phyloP scores from a whole-genome alignment of 2,888 invertebrate species.

The Chrysopilus asiliformis region DNA sequence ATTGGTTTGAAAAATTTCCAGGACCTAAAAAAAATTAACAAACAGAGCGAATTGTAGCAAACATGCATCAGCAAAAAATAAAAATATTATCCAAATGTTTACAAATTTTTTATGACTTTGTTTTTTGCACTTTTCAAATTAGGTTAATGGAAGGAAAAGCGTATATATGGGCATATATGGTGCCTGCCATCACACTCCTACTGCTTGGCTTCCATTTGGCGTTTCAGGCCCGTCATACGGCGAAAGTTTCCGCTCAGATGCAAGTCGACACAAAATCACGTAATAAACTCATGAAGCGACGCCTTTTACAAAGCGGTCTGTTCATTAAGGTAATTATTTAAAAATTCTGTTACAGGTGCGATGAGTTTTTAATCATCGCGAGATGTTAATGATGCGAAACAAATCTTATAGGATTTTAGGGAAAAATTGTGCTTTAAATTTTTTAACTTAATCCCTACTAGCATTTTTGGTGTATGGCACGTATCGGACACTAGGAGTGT shows the following conservation, averaged over 20 bases:
- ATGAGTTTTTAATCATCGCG: too few species aligned
- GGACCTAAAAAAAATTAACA: neutral
- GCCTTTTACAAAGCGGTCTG: slow-evolving; percentile 44
- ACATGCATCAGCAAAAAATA: too few species aligned
- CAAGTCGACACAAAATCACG: slow-evolving; percentile 44
- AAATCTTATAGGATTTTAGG: too few species aligned
- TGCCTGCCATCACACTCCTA: slow-evolving; percentile 38
- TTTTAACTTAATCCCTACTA: too few species aligned
- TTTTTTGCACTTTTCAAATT: too few species aligned
- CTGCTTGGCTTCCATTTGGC: slow-evolving; percentile 34
- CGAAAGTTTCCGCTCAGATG: slow-evolving; percentile 45
- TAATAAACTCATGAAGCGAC: slow-evolving; percentile 44
- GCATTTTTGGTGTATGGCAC: too few species aligned
- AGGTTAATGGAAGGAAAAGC: slow-evolving; percentile 22
- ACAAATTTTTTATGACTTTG: too few species aligned
- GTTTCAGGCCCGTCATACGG: slow-evolving; percentile 41
- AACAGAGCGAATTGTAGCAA: neutral
- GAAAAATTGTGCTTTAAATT: too few species aligned
- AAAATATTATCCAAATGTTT: too few species aligned
- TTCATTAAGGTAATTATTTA: slow-evolving; percentile 43
- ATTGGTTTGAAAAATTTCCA: neutral
- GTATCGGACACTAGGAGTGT: too few species aligned
- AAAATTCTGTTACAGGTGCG: too few species aligned
- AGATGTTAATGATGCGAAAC: too few species aligned
- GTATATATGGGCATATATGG: slow-evolving; percentile 21